Conservation (phyloP, 2,888 invertebrate genomes). For the Halictus ligatus region DNA sequence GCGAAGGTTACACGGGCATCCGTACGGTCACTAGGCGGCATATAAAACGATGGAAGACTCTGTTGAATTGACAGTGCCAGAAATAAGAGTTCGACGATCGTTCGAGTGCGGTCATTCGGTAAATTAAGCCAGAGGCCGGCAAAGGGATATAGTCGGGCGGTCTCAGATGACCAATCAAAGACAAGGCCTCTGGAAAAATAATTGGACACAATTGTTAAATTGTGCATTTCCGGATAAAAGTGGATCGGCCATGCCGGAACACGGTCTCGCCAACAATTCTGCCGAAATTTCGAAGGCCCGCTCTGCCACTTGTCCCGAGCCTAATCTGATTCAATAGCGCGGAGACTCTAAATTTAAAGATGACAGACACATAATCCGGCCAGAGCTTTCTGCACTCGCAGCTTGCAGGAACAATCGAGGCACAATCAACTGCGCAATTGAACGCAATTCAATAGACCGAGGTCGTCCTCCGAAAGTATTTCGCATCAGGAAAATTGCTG, state of each 20-base stretch:
- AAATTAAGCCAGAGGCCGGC: conserved; percentile 34
- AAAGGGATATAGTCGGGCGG: conserved; percentile 56
- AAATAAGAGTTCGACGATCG: conserved; percentile 67
- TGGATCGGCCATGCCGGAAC: conserved; percentile 66
- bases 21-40: background rate
- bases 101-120: conserved; percentile 43
- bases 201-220: conserved; percentile 81
- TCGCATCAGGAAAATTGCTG: background rate
- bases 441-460: background rate
- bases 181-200: conserved; percentile 77
- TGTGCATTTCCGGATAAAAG: conserved; percentile 80
- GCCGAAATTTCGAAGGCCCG: conserved; percentile 61
- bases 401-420: background rate
- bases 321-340: background rate
- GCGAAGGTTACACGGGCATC: conserved; percentile 24
- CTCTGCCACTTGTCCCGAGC: too few species aligned
- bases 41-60: conserved; percentile 11
- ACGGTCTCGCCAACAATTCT: conserved; percentile 58
- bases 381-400: background rate
- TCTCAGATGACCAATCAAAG: conserved; percentile 74
- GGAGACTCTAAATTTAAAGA: background rate
- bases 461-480: background rate
- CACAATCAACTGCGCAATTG: background rate
- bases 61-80: conserved; percentile 32
- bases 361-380: background rate